Base-by-base conservation (phyloP, 2,888 invertebrate genomes). In the Aradus depressus region DNA sequence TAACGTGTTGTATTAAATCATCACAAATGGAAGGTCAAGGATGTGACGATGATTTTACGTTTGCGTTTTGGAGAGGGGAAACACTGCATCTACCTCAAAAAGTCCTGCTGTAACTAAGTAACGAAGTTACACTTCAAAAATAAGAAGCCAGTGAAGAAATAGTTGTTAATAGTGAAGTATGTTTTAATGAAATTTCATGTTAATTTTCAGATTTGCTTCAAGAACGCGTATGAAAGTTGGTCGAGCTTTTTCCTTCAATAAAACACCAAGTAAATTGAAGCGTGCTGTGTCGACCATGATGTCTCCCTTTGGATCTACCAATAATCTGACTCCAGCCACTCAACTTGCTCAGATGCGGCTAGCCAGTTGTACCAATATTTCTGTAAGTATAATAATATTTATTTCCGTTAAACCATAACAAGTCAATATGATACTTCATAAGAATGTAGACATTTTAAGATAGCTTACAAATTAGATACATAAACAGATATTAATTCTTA, bases 211-310 rank as follows among this genome's bases (percentile, higher is more conserved):
- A 61, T 82, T 87, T 68, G 88, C 88, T 35, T 80, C 84, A 55
- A 77, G 84, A 63, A 87, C 88, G 50, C 76, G 84, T 63, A 77
- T 85, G 65, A 87, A 88, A 76, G 90, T 95, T 61, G 90, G 90
- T 47, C 79, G 95, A 60, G 93, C 93, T 59, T 85, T 95, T 65
- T 93, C 92, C 58, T 91, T 95, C 71, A 92, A 90, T 70, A 90
- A 91, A 71, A 93, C 95, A 23, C 93, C 95, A 44, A 87, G 86
- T 58, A 90, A 89, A 68, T 70, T 95, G 63, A 92, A 92, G 70
- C 78, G 93, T 52, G 92, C 93, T 25, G 86, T 95, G 69, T 93
- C 93, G 18, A 88, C 90, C 37, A 89, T 91, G 83, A 90, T 91
- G 77, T 84, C 85, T 54, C 90, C 91, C 10, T 87, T 88, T 68